Evolutionary conservation across 2,113 vertebrate species (phyloP).

Genomic region (Lasiurus cinereus): DNA sequence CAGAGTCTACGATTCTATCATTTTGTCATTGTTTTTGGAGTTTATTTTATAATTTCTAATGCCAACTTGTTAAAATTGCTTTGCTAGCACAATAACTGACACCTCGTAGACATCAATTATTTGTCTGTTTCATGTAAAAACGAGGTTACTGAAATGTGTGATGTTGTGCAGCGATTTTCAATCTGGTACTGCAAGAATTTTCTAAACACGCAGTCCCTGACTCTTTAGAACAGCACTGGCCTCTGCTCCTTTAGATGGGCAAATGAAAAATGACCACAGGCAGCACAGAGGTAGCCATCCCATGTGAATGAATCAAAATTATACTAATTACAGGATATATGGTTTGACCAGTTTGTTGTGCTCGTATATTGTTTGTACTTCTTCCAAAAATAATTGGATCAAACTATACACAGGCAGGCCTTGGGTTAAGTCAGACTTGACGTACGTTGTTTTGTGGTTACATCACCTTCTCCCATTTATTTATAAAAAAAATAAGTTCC

Average conservation of each 20-base stretch:
- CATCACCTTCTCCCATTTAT: too few relatives aligned
- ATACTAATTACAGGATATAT: not conserved
- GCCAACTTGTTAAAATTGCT: not conserved
- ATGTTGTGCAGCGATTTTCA: not conserved
- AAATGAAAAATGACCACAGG: not conserved
- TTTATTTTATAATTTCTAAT: not conserved
- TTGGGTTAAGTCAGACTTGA: too few relatives aligned
- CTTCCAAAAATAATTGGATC: not conserved
- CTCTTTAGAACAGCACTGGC: not conserved
- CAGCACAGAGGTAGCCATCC: not conserved
- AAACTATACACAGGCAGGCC: not conserved
- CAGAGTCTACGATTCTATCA: not conserved
- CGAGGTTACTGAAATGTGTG: not conserved
- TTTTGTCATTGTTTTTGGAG: not conserved
- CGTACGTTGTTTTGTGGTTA: too few relatives aligned
- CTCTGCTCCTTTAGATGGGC: not conserved
- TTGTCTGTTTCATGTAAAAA: not conserved
- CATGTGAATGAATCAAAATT: not conserved
- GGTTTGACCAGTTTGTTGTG: not conserved
- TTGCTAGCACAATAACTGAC: not conserved
- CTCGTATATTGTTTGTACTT: not conserved
- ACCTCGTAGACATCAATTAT: not conserved
- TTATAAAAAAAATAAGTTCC: too few relatives aligned
- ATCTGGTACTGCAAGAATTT: not conserved
- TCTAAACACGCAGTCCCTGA: not conserved